phyloP scores from a whole-genome alignment of 2,888 invertebrate genomes.

The Scaptomyza cyrtandrae region DNA sequence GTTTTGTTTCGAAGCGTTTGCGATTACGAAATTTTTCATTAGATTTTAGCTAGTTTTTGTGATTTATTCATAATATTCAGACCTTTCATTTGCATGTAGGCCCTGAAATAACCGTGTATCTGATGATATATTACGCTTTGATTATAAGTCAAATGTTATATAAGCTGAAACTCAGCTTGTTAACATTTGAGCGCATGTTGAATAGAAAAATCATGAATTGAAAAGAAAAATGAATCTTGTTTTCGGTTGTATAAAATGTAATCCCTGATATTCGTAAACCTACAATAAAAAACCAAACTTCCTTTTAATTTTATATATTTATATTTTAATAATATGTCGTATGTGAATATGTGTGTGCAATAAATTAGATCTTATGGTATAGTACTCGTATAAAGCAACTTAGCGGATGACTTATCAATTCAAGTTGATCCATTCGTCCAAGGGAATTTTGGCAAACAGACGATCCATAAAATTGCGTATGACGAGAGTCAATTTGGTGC shows the following conservation, averaged over 20 bases:
- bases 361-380: constrained; percentile 62
- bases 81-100: constrained; percentile 45
- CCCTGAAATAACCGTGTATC: constrained; percentile 33
- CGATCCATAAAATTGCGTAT: constrained; percentile 91
- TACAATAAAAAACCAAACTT: too few species aligned
- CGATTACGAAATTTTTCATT: constrained; percentile 17
- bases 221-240: too few species aligned
- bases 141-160: constrained; percentile 17
- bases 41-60: constrained; percentile 10
- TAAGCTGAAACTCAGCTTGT: constrained; percentile 3
- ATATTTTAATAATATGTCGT: constrained; percentile 31
- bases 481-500: constrained; percentile 90
- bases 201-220: constrained; percentile 2
- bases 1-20: background rate
- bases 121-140: constrained; percentile 56
- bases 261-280: background rate
- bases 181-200: background rate
- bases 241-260: too few species aligned
- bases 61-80: constrained; percentile 42
- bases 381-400: constrained; percentile 13
- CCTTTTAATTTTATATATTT: constrained; percentile 4
- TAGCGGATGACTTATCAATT: constrained; percentile 51
- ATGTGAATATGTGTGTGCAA: constrained; percentile 49
- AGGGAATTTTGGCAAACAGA: constrained; percentile 90
- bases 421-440: constrained; percentile 89